Conservation (phyloP, 2,797 vertebrate species). For the Chloroceryle inda region DNA sequence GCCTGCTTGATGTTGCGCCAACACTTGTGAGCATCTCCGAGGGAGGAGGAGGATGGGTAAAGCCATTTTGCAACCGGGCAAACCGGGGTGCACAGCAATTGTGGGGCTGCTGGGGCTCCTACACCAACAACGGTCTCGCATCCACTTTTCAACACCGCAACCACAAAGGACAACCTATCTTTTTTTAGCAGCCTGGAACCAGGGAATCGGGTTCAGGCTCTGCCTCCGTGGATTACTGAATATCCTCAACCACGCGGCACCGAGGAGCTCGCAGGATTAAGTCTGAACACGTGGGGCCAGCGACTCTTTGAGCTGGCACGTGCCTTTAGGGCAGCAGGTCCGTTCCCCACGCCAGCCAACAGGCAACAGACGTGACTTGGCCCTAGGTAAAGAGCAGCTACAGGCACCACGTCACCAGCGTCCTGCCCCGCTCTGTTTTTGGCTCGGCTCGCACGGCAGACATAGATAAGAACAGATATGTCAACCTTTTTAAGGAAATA, state of each 20-base stretch:
- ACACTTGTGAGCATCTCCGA: rapidly evolving
- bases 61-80: not conserved
- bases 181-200: not conserved
- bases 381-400: rapidly evolving
- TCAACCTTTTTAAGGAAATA: not conserved
- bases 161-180: not conserved
- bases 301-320: not conserved
- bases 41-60: not conserved
- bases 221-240: rapidly evolving
- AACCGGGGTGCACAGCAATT: rapidly evolving
- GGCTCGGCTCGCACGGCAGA: not conserved
- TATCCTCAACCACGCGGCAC: rapidly evolving
- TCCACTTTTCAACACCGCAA: rapidly evolving
- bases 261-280: not conserved
- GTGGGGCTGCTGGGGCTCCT: not conserved
- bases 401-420: not conserved
- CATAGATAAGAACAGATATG: not conserved
- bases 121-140: rapidly evolving
- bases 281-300: not conserved
- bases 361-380: not conserved
- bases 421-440: rapidly evolving
- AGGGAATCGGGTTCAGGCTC: not conserved
- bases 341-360: rapidly evolving
- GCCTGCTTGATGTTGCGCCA: rapidly evolving
- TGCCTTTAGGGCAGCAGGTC: not conserved